Conservation (phyloP, 2,888 invertebrate genomes). For the Venusia cambrica region DNA sequence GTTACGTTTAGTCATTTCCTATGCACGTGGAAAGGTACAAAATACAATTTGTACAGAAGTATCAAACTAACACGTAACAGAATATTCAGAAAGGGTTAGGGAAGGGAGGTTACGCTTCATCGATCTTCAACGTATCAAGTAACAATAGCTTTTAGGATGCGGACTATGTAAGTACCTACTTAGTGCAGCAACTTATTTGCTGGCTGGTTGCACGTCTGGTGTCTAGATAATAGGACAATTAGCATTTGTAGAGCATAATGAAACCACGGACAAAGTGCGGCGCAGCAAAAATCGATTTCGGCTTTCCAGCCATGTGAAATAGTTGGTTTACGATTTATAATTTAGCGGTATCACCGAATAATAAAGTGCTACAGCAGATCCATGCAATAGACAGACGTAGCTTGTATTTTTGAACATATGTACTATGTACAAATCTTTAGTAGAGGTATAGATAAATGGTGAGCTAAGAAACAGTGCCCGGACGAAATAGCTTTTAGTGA, state of each 20-base stretch:
- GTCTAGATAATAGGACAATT: conserved; percentile 13
- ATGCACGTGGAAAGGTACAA: conserved; percentile 7
- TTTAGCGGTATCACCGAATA: conserved; percentile 8
- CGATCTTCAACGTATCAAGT: too few species aligned
- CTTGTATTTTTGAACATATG: too few species aligned
- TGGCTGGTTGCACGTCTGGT: conserved; percentile 9
- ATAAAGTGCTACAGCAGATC: conserved; percentile 3
- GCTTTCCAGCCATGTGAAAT: conserved; percentile 8
- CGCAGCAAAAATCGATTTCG: conserved; percentile 16
- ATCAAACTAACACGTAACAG: conserved; percentile 5
- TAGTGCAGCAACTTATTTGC: too few species aligned
- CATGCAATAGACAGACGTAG: too few species aligned
- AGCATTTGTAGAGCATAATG: conserved; percentile 14
- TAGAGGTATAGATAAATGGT: too few species aligned
- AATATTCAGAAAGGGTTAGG: too few species aligned
- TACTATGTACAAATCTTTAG: too few species aligned
- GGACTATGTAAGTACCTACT: too few species aligned
- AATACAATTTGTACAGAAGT: conserved; percentile 6
- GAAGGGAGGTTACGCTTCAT: too few species aligned
- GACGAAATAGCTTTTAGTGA: too few species aligned
- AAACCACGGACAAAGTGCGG: conserved; percentile 6
- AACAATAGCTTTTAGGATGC: not conserved
- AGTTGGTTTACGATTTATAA: conserved; percentile 13
- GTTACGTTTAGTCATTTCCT: conserved; percentile 7
- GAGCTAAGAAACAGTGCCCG: too few species aligned